Evolutionary conservation across 1,140 invertebrate genomes (phyloP), one percentile per base, ranked within the genome.

Genomic region (Ceratitis capitata): DNA sequence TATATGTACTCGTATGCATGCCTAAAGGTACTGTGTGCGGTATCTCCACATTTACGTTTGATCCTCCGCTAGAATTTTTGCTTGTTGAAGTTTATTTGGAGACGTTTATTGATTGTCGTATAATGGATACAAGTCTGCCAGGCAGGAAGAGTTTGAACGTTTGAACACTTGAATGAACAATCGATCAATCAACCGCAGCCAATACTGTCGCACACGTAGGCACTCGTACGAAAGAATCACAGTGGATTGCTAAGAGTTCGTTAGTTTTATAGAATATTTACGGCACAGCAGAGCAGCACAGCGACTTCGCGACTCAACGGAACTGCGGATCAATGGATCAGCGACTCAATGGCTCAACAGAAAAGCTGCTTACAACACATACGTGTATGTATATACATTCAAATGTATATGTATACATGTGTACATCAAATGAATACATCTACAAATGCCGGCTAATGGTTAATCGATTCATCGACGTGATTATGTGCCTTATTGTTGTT

Each of bases 191-290:
- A 51, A 35, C 45, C 26, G 45, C 82, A 51, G 14, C 32, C 35
- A 83, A 53, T 26, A 83, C 45, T 23, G 47, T 35, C 82, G 45
- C 26, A 49, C 3, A 82, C 49, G 42, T 32, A 61, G 23, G 45
- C 26, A 49, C 3, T 56, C 49, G 42, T 32, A 61, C n/a, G 39
- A 53, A 82, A 83, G 82, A 86, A 84, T 86, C 82, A 86, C 83
- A 56, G 86, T 86, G 87, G 87, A 88, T 88, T 87, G 89, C 88
- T 87, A 88, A 89, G 88, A 89, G 89, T 87, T 88, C 89, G 89
- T 91, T 91, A 91, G 89, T 91, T 91, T 91, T 91, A 91, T 91
- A 91, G 88, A 84, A 89, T 91, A 91, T 91, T 89, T 90, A 88
- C 26, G 45, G 82, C 82, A 26, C 39, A 26, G 7, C 29, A 83